A percentile compares a stretch with the other conserved stretches of the same genome.
These are phyloP conservation scores for Dasysyrphus tricinctus DNA, from an alignment of 2,888 invertebrate genomes.

Conservation along the genomic window DNA sequence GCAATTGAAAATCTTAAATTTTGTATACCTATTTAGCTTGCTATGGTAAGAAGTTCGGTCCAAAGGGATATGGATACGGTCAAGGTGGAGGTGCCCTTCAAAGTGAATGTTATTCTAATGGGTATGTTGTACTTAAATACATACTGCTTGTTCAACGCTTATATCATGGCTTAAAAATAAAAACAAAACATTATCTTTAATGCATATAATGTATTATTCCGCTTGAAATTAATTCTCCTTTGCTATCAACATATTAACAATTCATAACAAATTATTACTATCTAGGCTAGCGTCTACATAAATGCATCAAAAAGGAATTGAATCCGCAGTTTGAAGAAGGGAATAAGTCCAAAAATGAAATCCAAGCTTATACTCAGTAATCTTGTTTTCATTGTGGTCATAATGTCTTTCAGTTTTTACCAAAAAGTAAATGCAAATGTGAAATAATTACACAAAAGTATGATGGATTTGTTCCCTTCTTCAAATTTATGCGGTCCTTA, in stretches of 20 bases:
- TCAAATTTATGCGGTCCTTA: too few relatives aligned
- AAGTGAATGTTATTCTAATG: conserved; percentile 93
- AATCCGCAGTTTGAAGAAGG: too few relatives aligned
- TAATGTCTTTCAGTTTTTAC: too few relatives aligned
- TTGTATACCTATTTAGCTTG: conserved; percentile 87
- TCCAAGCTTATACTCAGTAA: too few relatives aligned
- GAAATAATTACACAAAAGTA: too few relatives aligned
- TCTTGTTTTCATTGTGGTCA: too few relatives aligned
- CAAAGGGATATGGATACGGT: conserved; percentile 98
- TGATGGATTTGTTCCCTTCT: too few relatives aligned
- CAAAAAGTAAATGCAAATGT: too few relatives aligned
- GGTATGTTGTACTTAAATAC: conserved; percentile 79
- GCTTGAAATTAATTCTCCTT: neutral
- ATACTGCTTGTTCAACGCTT: neutral
- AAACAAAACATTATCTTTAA: neutral
- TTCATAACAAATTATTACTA: neutral
- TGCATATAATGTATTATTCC: neutral
- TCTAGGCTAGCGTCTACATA: too few relatives aligned
- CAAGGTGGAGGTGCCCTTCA: conserved; percentile 97
- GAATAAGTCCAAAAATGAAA: too few relatives aligned
- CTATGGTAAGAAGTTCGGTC: conserved; percentile 98
- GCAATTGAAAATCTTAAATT: neutral
- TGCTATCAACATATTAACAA: neutral
- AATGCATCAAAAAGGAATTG: too few relatives aligned
- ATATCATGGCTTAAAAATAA: neutral